Base-by-base conservation (phyloP, 2,797 vertebrate species). In the Anguilla marmorata region DNA sequence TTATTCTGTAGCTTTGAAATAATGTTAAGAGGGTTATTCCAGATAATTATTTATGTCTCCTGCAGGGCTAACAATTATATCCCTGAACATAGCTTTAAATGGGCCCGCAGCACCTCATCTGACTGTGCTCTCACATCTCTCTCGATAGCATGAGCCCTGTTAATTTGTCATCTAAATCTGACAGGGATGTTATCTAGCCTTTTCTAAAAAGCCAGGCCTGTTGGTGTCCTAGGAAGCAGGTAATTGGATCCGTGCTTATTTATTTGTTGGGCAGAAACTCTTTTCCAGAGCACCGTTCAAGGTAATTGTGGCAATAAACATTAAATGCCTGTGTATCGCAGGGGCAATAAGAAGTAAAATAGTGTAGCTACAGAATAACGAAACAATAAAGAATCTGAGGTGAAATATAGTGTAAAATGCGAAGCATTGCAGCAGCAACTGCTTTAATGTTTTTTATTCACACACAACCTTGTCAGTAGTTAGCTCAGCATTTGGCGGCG, bases 171-270 rank as follows among this genome's bases (percentile, higher is more conserved):
- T 82, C 79, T 33, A 16, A 82, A 82, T 45, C 21, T 82, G 21
- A 48, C 45, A 50, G 37, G 41, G 76, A 37, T 16, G 33, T 2
- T 82, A 50, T 82, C 41, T 82, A 45, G 74, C 33, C 37, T 79
- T 45, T 79, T 82, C 41, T 48, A 48, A 69, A 86, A 5, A 9
- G n/a, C 54, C 21, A 41, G 41, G n/a, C n/a, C n/a, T 52, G n/a
- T 19, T 45, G 37, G 45, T 74, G 85, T 72, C 85, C 66, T 30
- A 45, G 85, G 50, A 27, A 52, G n/a, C 66, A 30, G 48, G 85
- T 74, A 86, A 86, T 86, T 74, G 85, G 79, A 82, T 82, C 24
- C 19, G 9, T 48, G 79, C 45, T 48, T n/a, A 82, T 50, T 82
- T 50, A n/a, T 50, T 48, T 48, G 45, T 82, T 82, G n/a, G 45